phyloP scores from a whole-genome alignment of 2,888 invertebrate genomes.

The Ephialtes manifestator region DNA sequence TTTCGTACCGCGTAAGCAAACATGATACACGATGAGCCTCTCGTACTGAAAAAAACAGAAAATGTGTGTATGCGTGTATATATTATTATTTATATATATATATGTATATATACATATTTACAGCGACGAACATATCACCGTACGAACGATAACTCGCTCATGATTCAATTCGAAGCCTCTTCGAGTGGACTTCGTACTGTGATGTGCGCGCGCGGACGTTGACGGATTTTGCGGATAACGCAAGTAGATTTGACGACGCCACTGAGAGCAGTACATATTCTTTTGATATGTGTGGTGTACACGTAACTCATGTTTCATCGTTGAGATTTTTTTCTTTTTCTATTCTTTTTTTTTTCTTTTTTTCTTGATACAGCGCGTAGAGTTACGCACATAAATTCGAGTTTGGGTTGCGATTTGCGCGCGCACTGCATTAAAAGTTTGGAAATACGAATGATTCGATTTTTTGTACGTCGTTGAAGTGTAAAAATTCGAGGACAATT shows the following conservation, averaged over 20 bases:
- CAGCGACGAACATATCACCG: slow-evolving; percentile 14
- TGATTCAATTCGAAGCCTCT: background rate
- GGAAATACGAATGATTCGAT: slow-evolving; percentile 9
- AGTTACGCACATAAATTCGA: slow-evolving; percentile 47
- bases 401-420: background rate
- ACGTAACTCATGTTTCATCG: slow-evolving; percentile 61
- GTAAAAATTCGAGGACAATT: background rate
- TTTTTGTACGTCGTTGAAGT: slow-evolving; percentile 2
- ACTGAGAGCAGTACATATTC: slow-evolving; percentile 50
- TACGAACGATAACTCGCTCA: slow-evolving; percentile 29
- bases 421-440: background rate
- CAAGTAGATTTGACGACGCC: slow-evolving; percentile 58
- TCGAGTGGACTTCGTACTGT: background rate
- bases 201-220: slow-evolving; percentile 12
- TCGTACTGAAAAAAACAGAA: slow-evolving; percentile 31
- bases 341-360: slow-evolving; percentile 11
- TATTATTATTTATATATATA: slow-evolving; percentile 25
- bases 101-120: slow-evolving; percentile 29
- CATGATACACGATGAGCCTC: slow-evolving; percentile 21
- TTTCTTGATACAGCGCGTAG: slow-evolving; percentile 40
- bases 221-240: slow-evolving; percentile 23
- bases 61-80: slow-evolving; percentile 42
- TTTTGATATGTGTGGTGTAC: slow-evolving; percentile 50
- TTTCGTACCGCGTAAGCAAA: slow-evolving; percentile 36
- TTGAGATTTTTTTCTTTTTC: background rate